Conservation (phyloP, 2,797 vertebrate species). For the Channa striata region DNA sequence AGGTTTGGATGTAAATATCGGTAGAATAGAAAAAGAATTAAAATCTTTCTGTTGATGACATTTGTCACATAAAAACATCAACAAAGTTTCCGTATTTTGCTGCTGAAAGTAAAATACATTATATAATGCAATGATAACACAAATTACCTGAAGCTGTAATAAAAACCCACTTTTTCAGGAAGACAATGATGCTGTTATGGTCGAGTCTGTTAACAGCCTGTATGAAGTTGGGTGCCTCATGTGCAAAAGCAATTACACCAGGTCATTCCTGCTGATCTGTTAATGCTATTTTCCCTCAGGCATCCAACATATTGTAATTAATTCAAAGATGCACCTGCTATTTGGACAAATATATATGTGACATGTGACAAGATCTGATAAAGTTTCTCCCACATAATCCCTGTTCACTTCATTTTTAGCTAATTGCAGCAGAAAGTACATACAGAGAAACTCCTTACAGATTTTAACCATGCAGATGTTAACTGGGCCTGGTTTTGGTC, state of each 20-base stretch:
- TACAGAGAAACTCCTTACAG: constrained; percentile 60
- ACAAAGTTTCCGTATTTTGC: no score
- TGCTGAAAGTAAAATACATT: no score
- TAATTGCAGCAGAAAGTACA: constrained; percentile 71
- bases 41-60: not conserved
- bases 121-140: no score
- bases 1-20: not conserved
- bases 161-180: no score
- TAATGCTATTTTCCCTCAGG: not conserved
- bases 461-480: constrained; percentile 71
- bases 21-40: no score
- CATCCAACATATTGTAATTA: constrained; percentile 2
- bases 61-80: not conserved
- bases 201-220: not conserved
- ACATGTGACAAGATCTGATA: no score
- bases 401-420: constrained; percentile 49
- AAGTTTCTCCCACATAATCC: constrained; percentile 51
- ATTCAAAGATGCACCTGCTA: not conserved
- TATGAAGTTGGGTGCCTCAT: not conserved
- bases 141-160: no score
- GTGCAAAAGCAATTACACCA: not conserved
- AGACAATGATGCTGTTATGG: not conserved
- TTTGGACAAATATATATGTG: not conserved
- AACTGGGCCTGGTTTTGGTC: constrained; percentile 74
- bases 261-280: constrained; percentile 2